Evolutionary conservation across 2,113 vertebrate genomes (phyloP).

Genomic region (Myiozetetes cayanensis): DNA sequence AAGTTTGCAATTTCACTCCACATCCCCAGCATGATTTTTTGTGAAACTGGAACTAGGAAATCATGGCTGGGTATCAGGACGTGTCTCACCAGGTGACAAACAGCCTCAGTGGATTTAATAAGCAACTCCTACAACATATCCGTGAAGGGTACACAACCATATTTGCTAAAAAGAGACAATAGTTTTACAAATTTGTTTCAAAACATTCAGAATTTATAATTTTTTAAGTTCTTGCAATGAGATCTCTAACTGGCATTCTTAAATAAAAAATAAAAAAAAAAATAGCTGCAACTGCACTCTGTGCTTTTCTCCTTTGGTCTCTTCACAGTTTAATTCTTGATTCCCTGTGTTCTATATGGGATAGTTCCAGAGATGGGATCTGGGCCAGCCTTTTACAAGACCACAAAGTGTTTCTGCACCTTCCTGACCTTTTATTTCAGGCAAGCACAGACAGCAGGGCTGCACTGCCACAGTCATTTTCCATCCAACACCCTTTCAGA

Average conservation of each 20-base stretch:
- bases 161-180: not conserved
- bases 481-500: not conserved
- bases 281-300: not conserved
- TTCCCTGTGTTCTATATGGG: not conserved
- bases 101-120: not conserved
- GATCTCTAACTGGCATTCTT: not conserved
- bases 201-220: not conserved
- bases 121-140: not conserved
- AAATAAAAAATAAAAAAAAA: not conserved
- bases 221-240: not conserved
- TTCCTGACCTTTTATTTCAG: not conserved
- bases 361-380: not conserved
- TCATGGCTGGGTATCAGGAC: not conserved
- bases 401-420: not conserved
- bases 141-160: not conserved
- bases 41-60: not conserved
- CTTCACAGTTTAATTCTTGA: not conserved
- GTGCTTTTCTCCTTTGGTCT: not conserved
- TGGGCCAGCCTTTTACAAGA: not conserved
- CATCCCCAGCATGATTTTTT: not conserved
- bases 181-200: not conserved
- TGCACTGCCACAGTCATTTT: rapidly evolving
- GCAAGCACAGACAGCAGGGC: not conserved
- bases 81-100: not conserved
- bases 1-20: not conserved